Base-by-base conservation (phyloP, 1,140 invertebrate genomes). In the Tetramorium parvispinum region DNA sequence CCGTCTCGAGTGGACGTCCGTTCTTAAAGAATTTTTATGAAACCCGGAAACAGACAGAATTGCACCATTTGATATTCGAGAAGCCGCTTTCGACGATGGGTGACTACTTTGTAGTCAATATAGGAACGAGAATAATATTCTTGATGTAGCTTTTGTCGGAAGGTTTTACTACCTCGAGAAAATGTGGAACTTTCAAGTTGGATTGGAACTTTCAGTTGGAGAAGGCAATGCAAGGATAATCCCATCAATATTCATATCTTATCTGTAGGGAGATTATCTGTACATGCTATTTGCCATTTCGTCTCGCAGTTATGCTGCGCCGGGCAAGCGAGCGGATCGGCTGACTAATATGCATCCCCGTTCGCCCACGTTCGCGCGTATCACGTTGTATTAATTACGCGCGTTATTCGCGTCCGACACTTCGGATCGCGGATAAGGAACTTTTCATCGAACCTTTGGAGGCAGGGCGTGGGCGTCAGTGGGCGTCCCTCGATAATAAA, bases 401-500 rank as follows among this genome's bases (percentile, higher is more conserved):
- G 40, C 66, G 53, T 82, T 82, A 82, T 82, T 82, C 79, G 79
- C 66, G 18, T 0, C 65, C 51, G 66, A 82, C 79, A 55, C 65
- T 10, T 55, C 53, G 79, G 68, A 81, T 81, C 68, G 65, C 63
- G 78, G 78, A 81, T 81, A 83, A 83, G 79, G 24, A 82, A 82
- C 79, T 82, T 82, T 73, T 82, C 79, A 73, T 82, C 79, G 79
- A 46, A 73, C 18, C 51, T 73, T 13, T 27, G 53, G 10, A 70
- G 65, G 63, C 21, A n/a, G 46, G 4, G 55, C 46, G 82, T 85
- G 82, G 82, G 75, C 59, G 78, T 32, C 37, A 21, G 77, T 87
- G 87, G 88, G 87, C 51, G 87, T 85, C n/a, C 55, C 10, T 79
- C 88, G 88, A 87, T 89, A 89, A 89, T 89, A 88, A 89, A 89